Base-by-base conservation (phyloP, 2,888 invertebrate species). In the Hirtodrosophila confusa region DNA sequence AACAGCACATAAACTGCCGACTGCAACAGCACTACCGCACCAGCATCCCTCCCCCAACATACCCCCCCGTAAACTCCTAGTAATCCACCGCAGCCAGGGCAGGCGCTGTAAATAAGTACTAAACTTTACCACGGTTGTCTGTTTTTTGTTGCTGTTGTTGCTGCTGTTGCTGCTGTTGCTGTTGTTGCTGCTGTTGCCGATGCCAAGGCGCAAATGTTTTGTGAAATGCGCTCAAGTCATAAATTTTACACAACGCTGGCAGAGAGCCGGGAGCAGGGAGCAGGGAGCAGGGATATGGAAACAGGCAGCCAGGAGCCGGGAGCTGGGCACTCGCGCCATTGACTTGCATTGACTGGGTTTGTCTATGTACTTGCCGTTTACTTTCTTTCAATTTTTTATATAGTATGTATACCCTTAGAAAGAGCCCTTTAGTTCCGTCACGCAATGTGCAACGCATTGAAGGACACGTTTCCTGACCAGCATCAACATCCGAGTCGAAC, bases 201-300 rank as follows among this genome's bases (percentile, higher is more conserved):
- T 60, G 67, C 68, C 67, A 64, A 85, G 78, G 85, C 80, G 80
- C 75, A 86, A 85, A 85, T 84, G 86, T 80, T 86, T 84, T 80
- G 84, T 66, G 78, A 85, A 86, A 86, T 85, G 86, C 77, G 84
- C 84, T 83, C 69, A 70, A 85, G 86, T 85, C 84, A 86, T 85
- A 85, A 85, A 85, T 85, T 86, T 75, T 78, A 75, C 69, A 83
- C 69, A 73, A 78, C 68, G 73, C 64, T 62, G 62, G 61, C 69
- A 67, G 71, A 51, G 49, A 47, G 43, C 39, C 49, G 41, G 37
- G 40, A 37, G 47, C 56, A 31, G 35, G 23, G 17, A 39, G 39
- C 29, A 24, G n/a, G 3, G 27, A 27, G 27, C 5, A 9, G 0
- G 9, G 9, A 31, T 7, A 3, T 31, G 53, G 27, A 7, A 31